Evolutionary conservation across 2,888 invertebrate species (phyloP).

Genomic region (Shargacucullia verbasci): DNA sequence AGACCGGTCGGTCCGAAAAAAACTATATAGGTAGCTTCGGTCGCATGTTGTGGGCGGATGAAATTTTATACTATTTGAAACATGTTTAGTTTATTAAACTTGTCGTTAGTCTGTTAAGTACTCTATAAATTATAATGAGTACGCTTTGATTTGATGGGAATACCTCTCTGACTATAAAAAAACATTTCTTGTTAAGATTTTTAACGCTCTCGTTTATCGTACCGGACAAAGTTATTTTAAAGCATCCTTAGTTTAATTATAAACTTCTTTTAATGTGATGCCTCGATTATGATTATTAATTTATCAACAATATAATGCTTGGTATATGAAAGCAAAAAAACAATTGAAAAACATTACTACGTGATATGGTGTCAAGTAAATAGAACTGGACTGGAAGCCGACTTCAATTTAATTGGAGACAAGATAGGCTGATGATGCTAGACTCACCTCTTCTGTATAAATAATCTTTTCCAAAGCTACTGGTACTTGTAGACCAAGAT

Average conservation of each 20-base stretch:
- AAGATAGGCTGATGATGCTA: too few species aligned
- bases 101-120: slow-evolving; percentile 51
- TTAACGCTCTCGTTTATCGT: slow-evolving; percentile 34
- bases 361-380: too few species aligned
- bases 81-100: slow-evolving; percentile 58
- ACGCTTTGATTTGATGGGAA: slow-evolving; percentile 44
- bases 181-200: slow-evolving; percentile 45
- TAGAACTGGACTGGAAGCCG: too few species aligned
- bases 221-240: slow-evolving; percentile 17
- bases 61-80: slow-evolving; percentile 65
- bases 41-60: slow-evolving; percentile 71
- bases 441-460: too few species aligned
- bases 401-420: too few species aligned
- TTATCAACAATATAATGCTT: too few species aligned
- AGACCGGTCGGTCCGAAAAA: slow-evolving; percentile 73
- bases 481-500: too few species aligned
- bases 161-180: slow-evolving; percentile 28
- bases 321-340: too few species aligned
- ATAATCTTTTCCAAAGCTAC: too few species aligned
- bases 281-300: too few species aligned
- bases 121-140: slow-evolving; percentile 49
- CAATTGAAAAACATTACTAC: too few species aligned
- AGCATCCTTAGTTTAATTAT: slow-evolving; percentile 7
- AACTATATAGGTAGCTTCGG: slow-evolving; percentile 60
- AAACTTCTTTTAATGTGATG: too few species aligned